These are phyloP conservation scores for Nixonia krombeini DNA, from an alignment of 1,140 invertebrate genomes.

Conservation along the genomic window DNA sequence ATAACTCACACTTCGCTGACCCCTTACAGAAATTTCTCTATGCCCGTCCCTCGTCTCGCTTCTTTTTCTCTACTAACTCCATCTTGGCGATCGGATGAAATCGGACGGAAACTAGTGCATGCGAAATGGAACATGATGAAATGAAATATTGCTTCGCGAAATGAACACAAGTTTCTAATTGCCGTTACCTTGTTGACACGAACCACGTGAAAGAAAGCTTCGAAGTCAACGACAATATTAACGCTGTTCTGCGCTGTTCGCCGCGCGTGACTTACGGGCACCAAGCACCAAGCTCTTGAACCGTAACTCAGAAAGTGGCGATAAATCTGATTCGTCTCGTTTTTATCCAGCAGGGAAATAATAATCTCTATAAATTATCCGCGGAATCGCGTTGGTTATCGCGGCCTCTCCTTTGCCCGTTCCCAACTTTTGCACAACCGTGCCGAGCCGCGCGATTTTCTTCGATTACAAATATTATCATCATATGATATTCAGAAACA, in stretches of 20 bases:
- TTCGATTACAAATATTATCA: too few species aligned
- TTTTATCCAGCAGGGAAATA: slow-evolving; percentile 57
- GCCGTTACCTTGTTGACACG: too few species aligned
- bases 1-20: slow-evolving; percentile 61
- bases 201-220: slow-evolving; percentile 54
- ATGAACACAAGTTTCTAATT: too few species aligned
- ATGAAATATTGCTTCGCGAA: too few species aligned
- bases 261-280: slow-evolving; percentile 62
- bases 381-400: slow-evolving; percentile 50
- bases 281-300: slow-evolving; percentile 51
- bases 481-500: too few species aligned
- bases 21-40: slow-evolving; percentile 18
- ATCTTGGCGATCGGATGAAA: too few species aligned
- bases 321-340: slow-evolving; percentile 62
- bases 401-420: slow-evolving; percentile 4
- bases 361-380: slow-evolving; percentile 66
- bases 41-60: background rate
- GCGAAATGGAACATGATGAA: too few species aligned
- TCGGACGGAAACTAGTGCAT: too few species aligned
- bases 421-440: background rate
- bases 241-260: too few species aligned
- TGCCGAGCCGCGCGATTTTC: too few species aligned
- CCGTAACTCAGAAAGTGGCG: slow-evolving; percentile 58
- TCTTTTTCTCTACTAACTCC: background rate
- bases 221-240: slow-evolving; percentile 27